Conservation (phyloP, 2,797 vertebrate genomes). For the Gadopsis bispinosus region DNA sequence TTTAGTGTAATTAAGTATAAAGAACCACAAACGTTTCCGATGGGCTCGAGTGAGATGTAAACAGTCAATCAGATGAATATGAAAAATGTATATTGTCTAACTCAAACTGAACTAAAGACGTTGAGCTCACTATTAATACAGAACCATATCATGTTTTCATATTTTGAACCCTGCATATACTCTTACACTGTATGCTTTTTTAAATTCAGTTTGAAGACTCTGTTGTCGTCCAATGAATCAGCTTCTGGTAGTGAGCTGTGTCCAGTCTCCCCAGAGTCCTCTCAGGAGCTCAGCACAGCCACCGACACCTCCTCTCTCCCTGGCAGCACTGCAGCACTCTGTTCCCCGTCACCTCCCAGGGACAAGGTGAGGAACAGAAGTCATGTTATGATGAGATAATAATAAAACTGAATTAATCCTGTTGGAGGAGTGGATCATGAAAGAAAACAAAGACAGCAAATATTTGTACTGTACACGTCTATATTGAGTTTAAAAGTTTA, state of each 20-base stretch:
- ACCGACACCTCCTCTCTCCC: slow-evolving; percentile 83
- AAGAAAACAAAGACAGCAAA: not conserved
- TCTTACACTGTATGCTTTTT: too few species aligned
- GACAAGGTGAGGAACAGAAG: slow-evolving; percentile 72
- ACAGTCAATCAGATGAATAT: too few species aligned
- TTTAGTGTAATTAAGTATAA: too few species aligned
- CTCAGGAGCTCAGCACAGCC: slow-evolving; percentile 82
- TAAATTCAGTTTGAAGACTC: too few species aligned
- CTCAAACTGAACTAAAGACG: too few species aligned
- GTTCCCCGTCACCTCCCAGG: slow-evolving; percentile 81
- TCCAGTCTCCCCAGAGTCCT: slow-evolving; percentile 75
- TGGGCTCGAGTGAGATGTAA: too few species aligned
- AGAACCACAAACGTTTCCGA: too few species aligned
- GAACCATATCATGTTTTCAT: too few species aligned
- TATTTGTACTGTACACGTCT: not conserved
- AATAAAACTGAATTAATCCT: not conserved
- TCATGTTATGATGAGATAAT: not conserved
- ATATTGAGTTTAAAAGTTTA: not conserved
- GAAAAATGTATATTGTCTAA: too few species aligned
- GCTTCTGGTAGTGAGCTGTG: slow-evolving; percentile 80
- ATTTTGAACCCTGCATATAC: too few species aligned
- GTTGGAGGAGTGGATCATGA: not conserved
- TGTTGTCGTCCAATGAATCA: slow-evolving; percentile 89
- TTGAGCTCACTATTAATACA: too few species aligned
- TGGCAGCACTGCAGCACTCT: slow-evolving; percentile 83